phyloP scores from a whole-genome alignment of 2,113 vertebrate genomes.

The Rhagologus leucostigma region DNA sequence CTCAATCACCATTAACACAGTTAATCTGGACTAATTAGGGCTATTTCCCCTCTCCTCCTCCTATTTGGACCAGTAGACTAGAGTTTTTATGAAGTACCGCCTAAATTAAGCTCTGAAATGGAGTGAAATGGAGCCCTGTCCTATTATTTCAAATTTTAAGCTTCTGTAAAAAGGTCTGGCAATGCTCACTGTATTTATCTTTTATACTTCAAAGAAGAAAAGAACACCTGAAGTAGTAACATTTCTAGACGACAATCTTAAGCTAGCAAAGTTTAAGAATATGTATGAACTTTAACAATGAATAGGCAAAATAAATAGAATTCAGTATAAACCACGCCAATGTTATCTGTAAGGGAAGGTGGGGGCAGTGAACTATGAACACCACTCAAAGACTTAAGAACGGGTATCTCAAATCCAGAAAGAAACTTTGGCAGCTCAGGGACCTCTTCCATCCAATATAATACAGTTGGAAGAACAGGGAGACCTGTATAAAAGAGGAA shows the following conservation, averaged over 20 bases:
- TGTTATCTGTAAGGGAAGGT: neutral
- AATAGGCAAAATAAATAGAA: neutral
- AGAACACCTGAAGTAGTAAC: neutral
- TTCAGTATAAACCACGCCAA: neutral
- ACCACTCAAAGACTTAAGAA: neutral
- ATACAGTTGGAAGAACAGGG: neutral
- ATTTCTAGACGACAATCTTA: neutral
- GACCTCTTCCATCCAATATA: neutral
- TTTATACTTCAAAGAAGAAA: neutral
- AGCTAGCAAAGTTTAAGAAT: neutral
- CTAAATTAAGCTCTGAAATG: neutral
- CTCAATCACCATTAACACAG: neutral
- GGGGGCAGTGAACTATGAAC: accelerated
- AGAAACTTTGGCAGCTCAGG: neutral
- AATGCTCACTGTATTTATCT: neutral
- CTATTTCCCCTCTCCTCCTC: neutral
- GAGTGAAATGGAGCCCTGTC: neutral
- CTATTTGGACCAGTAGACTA: neutral
- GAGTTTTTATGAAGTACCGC: neutral
- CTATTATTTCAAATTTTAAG: neutral
- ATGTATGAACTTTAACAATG: neutral
- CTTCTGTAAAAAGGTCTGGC: neutral
- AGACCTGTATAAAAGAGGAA: neutral
- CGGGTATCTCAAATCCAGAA: neutral
- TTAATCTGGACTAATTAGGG: neutral